Conservation (phyloP, 2,797 vertebrate species). For the Hippopotamyrus pictus region DNA sequence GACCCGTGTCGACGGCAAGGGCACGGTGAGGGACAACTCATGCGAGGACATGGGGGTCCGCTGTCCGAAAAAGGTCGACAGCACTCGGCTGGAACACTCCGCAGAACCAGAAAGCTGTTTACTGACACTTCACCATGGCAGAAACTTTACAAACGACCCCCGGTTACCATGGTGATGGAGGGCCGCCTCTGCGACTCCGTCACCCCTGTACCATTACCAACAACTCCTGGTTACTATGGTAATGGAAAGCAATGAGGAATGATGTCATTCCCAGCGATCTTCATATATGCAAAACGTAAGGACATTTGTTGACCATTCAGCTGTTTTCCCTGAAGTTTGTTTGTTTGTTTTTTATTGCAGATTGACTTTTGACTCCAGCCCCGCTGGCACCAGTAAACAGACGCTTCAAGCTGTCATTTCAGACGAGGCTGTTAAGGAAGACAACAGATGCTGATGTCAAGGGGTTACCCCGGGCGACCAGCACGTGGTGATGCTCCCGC, state of each 20-base stretch:
- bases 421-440: background rate
- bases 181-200: background rate
- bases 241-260: background rate
- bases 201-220: background rate
- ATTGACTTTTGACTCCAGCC: background rate
- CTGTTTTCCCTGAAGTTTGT: background rate
- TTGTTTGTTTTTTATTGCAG: background rate
- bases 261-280: background rate
- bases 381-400: background rate
- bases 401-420: background rate
- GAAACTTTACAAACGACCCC: background rate
- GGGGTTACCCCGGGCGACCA: background rate
- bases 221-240: background rate
- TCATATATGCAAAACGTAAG: background rate
- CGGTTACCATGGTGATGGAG: background rate
- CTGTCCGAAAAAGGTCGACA: background rate
- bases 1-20: background rate
- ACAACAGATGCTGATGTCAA: slow-evolving; percentile 5
- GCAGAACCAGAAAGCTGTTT: background rate
- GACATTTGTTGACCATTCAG: background rate
- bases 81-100: background rate
- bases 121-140: background rate
- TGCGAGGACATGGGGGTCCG: background rate
- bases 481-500: background rate
- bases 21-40: background rate